Base-by-base conservation (phyloP, 1,140 invertebrate species). In the Papilio dardanus region DNA sequence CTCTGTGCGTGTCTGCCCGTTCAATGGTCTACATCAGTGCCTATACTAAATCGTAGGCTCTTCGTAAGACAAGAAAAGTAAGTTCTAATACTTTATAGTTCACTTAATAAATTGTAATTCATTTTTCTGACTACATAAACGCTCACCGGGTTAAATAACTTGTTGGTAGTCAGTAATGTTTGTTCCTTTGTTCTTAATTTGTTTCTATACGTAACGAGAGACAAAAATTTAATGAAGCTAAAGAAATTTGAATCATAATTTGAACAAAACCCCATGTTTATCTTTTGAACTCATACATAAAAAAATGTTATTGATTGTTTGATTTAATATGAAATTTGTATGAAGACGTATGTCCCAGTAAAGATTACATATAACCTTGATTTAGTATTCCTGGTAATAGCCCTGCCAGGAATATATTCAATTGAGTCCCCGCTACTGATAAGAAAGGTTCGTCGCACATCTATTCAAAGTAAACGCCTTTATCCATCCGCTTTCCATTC, bases 1-100 rank as follows among this genome's bases (percentile, higher is more conserved):
- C 30, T 30, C 30, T n/a, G 35, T 77, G 31, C 78, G 77, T 75
- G 69, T 28, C 75, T 62, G 24, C 14, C 24, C 30, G 21, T 62
- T 46, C 16, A 19, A 62, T 28, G 54, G 54, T 24, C 12, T 28
- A 28, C 24, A 62, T 62, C 12, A 62, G 10, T 1, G 21, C 54
- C 21, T 62, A 12, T 10, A 30, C 2, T 62, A 14, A 12, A 62
- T 14, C 24, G 54, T 62, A 28, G n/a, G 24, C 54, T 30, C 12
- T 62, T 62, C 54, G 24, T 62, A n/a, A 28, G 24, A 16, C 24
- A n/a, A n/a, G 24, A 62, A 14, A 28, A 62, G 0, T 28, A 28
- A 0, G 12, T 4, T 16, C 3, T n/a, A n/a, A 46, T 19, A n/a
- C 1, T 6, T 46, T n/a, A 6, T 19, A n/a, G 19, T 19, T 46